phyloP scores from a whole-genome alignment of 2,797 vertebrate species.

The Hypotaenidia okinawae region DNA sequence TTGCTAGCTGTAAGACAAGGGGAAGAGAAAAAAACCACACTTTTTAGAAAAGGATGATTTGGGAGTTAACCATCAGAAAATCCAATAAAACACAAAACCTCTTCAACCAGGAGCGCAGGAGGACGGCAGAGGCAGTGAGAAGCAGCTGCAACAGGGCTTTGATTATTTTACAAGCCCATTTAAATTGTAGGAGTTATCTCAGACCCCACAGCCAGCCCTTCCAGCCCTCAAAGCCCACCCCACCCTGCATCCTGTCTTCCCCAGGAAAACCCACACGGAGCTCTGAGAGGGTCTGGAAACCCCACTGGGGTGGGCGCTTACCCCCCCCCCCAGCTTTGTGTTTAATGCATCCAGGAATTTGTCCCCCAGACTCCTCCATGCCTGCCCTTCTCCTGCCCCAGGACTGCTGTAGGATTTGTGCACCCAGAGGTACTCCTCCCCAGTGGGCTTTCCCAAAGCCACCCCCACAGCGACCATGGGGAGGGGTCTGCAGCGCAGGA shows the following conservation, averaged over 20 bases:
- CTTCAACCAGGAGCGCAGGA: rapidly evolving
- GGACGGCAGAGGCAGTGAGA: rapidly evolving
- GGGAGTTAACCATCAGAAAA: background rate
- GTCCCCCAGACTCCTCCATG: rapidly evolving
- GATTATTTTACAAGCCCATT: background rate
- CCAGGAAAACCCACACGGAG: background rate
- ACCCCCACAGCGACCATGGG: rapidly evolving
- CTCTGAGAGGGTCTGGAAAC: background rate
- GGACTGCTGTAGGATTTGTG: background rate
- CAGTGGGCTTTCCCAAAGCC: background rate
- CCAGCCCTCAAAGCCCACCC: background rate
- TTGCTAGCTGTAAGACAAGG: slow-evolving; percentile 49
- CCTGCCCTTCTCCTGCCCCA: background rate
- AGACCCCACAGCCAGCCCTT: rapidly evolving
- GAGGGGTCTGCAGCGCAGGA: background rate
- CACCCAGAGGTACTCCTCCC: rapidly evolving
- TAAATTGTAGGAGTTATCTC: background rate
- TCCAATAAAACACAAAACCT: background rate
- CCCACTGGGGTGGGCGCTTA: background rate
- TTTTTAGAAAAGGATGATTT: background rate
- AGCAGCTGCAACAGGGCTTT: background rate
- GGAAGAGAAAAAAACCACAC: background rate
- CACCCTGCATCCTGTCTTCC: background rate
- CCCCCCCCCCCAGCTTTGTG: rapidly evolving
- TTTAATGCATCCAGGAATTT: background rate